Evolutionary conservation across 2,797 vertebrate genomes (phyloP).

Genomic region (Carduelis carduelis): DNA sequence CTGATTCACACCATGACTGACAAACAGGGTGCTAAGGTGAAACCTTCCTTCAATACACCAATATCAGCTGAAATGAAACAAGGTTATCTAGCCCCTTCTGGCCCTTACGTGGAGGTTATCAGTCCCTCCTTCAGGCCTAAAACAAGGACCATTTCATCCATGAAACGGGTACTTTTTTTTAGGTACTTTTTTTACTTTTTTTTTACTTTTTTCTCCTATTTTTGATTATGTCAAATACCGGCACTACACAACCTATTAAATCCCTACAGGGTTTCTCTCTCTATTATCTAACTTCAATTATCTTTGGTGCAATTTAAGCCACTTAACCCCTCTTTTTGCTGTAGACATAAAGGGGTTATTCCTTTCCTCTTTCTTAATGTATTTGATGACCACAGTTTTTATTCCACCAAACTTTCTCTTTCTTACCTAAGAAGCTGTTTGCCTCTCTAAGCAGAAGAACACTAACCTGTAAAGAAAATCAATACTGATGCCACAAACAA

Average conservation of each 20-base stretch:
- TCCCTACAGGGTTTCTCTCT: neutral
- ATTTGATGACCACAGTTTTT: neutral
- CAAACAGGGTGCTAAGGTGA: neutral
- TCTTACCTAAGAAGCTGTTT: neutral
- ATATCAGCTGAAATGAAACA: neutral
- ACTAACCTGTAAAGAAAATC: neutral
- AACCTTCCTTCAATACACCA: neutral
- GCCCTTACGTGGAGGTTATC: neutral
- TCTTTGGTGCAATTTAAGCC: neutral
- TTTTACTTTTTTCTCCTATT: neutral
- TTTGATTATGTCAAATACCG: neutral
- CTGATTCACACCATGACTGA: neutral
- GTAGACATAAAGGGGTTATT: neutral
- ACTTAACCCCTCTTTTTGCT: neutral
- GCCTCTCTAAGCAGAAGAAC: neutral
- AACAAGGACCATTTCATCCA: neutral
- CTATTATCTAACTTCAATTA: neutral
- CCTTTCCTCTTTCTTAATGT: rapidly evolving
- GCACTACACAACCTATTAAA: neutral
- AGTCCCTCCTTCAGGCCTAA: neutral
- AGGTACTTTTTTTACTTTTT: too few relatives aligned
- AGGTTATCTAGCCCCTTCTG: neutral
- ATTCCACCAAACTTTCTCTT: neutral
- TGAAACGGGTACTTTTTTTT: too few relatives aligned
- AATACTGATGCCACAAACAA: neutral